Percentiles rank a stretch among this genome's conserved stretches.
These are phyloP conservation scores for Procambarus clarkii DNA, from an alignment of 1,140 invertebrate genomes.

Conservation along the genomic window DNA sequence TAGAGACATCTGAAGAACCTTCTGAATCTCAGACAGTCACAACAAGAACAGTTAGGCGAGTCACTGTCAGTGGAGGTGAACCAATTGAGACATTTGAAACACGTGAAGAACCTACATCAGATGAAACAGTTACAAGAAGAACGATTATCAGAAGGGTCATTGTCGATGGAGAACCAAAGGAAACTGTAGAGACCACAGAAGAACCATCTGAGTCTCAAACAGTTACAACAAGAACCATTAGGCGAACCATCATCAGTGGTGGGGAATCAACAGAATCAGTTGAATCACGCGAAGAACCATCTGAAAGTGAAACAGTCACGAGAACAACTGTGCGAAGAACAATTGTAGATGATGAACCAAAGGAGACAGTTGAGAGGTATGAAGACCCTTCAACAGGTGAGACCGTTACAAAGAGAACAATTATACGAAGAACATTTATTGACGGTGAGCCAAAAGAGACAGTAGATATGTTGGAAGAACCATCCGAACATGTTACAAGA, in stretches of 20 bases:
- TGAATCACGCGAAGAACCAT: background rate
- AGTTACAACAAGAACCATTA: background rate
- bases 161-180: constrained; percentile 17
- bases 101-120: background rate
- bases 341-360: background rate
- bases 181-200: constrained; percentile 11
- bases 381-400: background rate
- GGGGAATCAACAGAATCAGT: background rate
- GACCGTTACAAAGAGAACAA: constrained; percentile 8
- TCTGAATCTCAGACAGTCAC: constrained; percentile 2
- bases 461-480: background rate
- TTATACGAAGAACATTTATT: constrained; percentile 1
- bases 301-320: background rate
- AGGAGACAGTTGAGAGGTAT: constrained; percentile 20
- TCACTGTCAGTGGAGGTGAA: background rate
- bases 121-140: constrained; percentile 21
- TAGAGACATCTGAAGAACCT: constrained; percentile 11
- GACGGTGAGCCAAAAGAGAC: constrained; percentile 1
- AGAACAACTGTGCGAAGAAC: constrained; percentile 2
- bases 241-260: background rate
- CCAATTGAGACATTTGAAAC: background rate
- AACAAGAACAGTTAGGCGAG: constrained; percentile 6
- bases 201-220: background rate
- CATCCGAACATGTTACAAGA: constrained; percentile 22
- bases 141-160: constrained; percentile 23